Conservation (phyloP, 2,797 vertebrate species). For the Pagetopsis macropterus region DNA sequence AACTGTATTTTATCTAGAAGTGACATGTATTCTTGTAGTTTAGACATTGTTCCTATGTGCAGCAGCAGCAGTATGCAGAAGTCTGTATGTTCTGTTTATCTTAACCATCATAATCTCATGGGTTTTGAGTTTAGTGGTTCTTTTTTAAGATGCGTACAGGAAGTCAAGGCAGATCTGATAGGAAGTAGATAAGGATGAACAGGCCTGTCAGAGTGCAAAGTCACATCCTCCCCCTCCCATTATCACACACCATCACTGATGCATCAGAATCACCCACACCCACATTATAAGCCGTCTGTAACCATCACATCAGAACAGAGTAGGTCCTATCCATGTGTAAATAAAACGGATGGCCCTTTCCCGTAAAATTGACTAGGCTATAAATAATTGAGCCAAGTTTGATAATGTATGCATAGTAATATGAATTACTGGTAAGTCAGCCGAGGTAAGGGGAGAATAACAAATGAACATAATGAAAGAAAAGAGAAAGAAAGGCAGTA, state of each 20-base stretch:
- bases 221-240: constrained; percentile 60
- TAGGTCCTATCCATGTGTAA: neutral
- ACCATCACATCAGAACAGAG: constrained; percentile 20
- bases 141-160: constrained; percentile 16
- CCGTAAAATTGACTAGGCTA: neutral
- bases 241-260: constrained; percentile 49
- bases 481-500: neutral
- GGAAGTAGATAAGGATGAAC: constrained; percentile 46
- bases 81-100: neutral
- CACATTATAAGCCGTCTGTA: constrained; percentile 11
- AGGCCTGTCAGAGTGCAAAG: constrained; percentile 38
- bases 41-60: neutral
- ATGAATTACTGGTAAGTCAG: neutral
- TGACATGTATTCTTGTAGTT: neutral
- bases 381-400: neutral
- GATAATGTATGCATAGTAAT: neutral
- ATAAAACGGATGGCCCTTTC: neutral
- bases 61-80: neutral
- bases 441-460: too few relatives aligned
- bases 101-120: neutral
- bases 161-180: constrained; percentile 41
- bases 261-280: constrained; percentile 23
- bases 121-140: neutral
- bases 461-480: neutral
- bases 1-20: neutral